Evolutionary conservation across 2,888 invertebrate species (phyloP).

Genomic region (Drosophila nigricruria): DNA sequence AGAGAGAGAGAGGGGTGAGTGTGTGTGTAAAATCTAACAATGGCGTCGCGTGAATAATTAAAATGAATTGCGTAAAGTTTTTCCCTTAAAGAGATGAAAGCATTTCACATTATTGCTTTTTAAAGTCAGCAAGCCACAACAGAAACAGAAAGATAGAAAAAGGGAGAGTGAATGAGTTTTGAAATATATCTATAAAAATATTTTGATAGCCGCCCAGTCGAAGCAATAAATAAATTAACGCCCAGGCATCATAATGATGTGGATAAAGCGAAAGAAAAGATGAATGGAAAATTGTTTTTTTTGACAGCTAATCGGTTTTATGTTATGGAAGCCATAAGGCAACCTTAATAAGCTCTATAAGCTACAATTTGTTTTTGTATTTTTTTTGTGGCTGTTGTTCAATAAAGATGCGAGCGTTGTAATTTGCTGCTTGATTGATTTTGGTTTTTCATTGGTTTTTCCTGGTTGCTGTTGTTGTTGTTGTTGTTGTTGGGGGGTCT

Average conservation of each 20-base stretch:
- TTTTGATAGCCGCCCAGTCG: conserved; percentile 64
- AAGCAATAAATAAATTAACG: conserved; percentile 74
- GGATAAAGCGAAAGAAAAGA: conserved; percentile 29
- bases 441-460: conserved; percentile 24
- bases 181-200: conserved; percentile 36
- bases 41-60: conserved; percentile 74
- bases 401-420: conserved; percentile 20
- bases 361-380: conserved; percentile 50
- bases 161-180: not conserved
- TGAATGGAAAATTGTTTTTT: conserved; percentile 54
- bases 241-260: conserved; percentile 28
- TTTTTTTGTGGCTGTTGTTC: not conserved
- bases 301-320: conserved; percentile 52
- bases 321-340: conserved; percentile 31
- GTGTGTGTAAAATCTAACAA: conserved; percentile 64
- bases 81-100: conserved; percentile 34
- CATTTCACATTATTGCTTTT: conserved; percentile 70
- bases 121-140: conserved; percentile 56
- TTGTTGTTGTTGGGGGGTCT: conserved; percentile 16
- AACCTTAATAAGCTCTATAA: conserved; percentile 53
- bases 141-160: not conserved
- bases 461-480: conserved; percentile 6
- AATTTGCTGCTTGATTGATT: conserved; percentile 72
- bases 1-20: not conserved
- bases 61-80: conserved; percentile 71